A percentile compares a stretch with the other conserved stretches of the same genome.
These are phyloP conservation scores for Octodon degus DNA, from an alignment of 2,113 vertebrate genomes.

Conservation along the genomic window DNA sequence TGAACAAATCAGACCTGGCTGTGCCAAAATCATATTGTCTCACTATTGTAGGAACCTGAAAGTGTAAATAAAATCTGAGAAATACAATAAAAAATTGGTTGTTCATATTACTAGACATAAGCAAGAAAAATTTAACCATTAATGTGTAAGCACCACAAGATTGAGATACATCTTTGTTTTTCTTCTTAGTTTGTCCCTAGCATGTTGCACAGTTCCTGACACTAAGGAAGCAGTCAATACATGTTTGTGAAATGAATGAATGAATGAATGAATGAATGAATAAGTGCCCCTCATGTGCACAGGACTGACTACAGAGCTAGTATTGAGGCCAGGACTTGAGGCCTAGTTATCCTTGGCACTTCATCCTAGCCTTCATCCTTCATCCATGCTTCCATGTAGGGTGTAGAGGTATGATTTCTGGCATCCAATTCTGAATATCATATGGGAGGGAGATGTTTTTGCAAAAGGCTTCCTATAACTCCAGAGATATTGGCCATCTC, in stretches of 20 bases:
- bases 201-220: neutral
- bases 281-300: neutral
- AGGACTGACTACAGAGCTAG: neutral
- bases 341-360: neutral
- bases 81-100: too few species aligned
- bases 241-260: neutral
- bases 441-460: neutral
- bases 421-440: neutral
- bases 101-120: too few species aligned
- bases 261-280: neutral
- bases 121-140: neutral
- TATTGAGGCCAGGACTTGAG: neutral
- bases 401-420: neutral
- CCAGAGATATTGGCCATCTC: neutral
- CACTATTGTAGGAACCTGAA: too few species aligned
- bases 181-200: neutral
- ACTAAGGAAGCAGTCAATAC: neutral
- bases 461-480: neutral
- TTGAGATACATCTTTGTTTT: neutral
- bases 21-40: too few species aligned
- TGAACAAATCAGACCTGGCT: too few species aligned
- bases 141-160: neutral
- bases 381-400: neutral
- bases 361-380: neutral
- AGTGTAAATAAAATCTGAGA: too few species aligned